Percentiles rank a stretch among this genome's conserved stretches.
phyloP scores from a whole-genome alignment of 2,797 vertebrate species.

The Siniperca obscura region DNA sequence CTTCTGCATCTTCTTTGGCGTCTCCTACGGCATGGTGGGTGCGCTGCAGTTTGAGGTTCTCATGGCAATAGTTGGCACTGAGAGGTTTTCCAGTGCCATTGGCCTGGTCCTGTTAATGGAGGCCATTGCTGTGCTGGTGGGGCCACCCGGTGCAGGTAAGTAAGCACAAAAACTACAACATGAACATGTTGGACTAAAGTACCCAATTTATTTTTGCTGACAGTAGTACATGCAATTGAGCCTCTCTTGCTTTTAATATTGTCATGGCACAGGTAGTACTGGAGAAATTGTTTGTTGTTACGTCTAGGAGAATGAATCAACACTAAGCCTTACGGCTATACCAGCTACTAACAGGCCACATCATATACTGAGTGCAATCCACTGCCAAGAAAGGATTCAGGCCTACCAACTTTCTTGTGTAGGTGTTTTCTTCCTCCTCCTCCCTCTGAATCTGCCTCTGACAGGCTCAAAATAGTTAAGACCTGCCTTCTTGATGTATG shows the following conservation, averaged over 20 bases:
- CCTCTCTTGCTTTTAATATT: neutral
- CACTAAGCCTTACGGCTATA: neutral
- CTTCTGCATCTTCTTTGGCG: slow-evolving; percentile 96
- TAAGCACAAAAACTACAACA: slow-evolving; percentile 7
- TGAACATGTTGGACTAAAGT: neutral
- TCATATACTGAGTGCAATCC: neutral
- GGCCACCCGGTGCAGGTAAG: slow-evolving; percentile 94
- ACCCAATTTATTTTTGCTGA: neutral
- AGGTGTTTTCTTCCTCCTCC: neutral
- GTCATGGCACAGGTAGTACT: neutral
- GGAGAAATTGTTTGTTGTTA: neutral
- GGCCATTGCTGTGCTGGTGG: slow-evolving; percentile 94
- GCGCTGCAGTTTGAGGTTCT: slow-evolving; percentile 98
- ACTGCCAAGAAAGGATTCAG: neutral
- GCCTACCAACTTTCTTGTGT: no score
- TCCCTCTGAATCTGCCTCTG: neutral
- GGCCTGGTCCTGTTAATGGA: slow-evolving; percentile 95
- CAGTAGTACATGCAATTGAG: neutral
- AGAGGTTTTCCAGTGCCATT: slow-evolving; percentile 95
- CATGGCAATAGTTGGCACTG: slow-evolving; percentile 94
- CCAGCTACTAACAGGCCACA: neutral
- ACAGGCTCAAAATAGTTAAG: neutral
- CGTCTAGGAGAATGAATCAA: neutral
- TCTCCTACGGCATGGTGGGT: slow-evolving; percentile 98
- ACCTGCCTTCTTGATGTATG: neutral